Evolutionary conservation across 1,140 invertebrate genomes (phyloP), one percentile per base, ranked within the genome.

Genomic region (Drosophila prosaltans): DNA sequence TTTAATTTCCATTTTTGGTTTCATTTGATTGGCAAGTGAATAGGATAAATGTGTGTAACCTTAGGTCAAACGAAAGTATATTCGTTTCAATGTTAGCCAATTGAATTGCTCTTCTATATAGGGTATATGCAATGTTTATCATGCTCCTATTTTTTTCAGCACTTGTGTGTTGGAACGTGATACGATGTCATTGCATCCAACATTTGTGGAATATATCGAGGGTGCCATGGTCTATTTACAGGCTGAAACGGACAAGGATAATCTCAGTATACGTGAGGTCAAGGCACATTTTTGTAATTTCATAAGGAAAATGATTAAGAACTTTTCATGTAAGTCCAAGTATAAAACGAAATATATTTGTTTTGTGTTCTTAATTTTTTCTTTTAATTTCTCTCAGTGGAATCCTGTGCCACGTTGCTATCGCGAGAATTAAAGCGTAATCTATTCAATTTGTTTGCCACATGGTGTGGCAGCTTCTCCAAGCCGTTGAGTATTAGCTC

Each of bases 221-320:
- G 98, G 98, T 0, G 97, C 97, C 16, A 94, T 98, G 36, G 94
- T 97, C 36, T 98, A 97, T 92, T 92, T 99, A 7, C 98, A 99
- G 93, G 95, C 95, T 69, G 98, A 99, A 92, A 95, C 95, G 9
- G 97, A 98, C 78, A 98, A 98, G 92, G 97, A 97, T 88, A 96
- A 95, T 51, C 94, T 95, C 63, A 94, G 95, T 90, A 94, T 97
- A 74, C 93, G 96, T 91, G 95, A 97, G 80, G 97, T 99, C 40
- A 97, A 98, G 69, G 94, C 98, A 1, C 97, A 98, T 83, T 99
- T 99, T 93, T 98, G 98, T 74, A 96, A 97, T 91, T 98, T 99
- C 91, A 95, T 99, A 68, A 94, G 96, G 10, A 97, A 98, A 90
- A 97, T 99, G 92, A 97, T 99, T 71, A 97, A 97, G 85, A 98